Percentiles rank a stretch among this genome's conserved stretches.
Evolutionary conservation across 2,888 invertebrate species (phyloP).

Genomic region (Crossocerus cetratus): DNA sequence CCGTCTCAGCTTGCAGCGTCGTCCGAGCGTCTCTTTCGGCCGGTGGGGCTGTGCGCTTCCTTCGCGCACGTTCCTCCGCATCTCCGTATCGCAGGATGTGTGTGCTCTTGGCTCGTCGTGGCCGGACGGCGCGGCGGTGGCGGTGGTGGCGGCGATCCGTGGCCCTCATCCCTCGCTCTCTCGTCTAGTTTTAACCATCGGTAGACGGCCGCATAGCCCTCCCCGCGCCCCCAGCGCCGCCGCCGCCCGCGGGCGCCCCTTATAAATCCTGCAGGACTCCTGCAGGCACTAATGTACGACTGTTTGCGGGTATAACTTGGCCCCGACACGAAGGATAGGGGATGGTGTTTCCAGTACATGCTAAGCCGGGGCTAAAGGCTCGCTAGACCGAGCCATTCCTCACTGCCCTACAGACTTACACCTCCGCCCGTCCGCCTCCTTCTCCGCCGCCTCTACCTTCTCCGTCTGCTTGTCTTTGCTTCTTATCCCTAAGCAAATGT

Average conservation of each 20-base stretch:
- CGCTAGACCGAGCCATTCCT: slow-evolving; percentile 76
- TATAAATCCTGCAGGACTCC: slow-evolving; percentile 76
- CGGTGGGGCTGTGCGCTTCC: not conserved
- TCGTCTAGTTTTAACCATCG: slow-evolving; percentile 67
- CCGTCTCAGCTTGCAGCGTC: slow-evolving; percentile 19
- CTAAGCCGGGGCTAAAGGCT: slow-evolving; percentile 76
- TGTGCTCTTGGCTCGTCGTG: not conserved
- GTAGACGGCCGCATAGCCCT: slow-evolving; percentile 64
- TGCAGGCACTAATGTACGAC: slow-evolving; percentile 77
- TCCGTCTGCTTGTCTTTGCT: slow-evolving; percentile 71
- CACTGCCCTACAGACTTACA: slow-evolving; percentile 71
- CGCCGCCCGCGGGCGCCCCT: slow-evolving; percentile 67
- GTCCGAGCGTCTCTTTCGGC: slow-evolving; percentile 2
- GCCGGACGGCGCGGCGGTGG: slow-evolving; percentile 13
- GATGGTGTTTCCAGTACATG: slow-evolving; percentile 74
- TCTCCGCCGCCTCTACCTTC: slow-evolving; percentile 14
- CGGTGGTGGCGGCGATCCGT: slow-evolving; percentile 47
- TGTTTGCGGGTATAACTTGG: slow-evolving; percentile 77
- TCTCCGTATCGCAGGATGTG: not conserved
- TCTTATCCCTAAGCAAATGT: slow-evolving; percentile 75
- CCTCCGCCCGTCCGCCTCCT: slow-evolving; percentile 53
- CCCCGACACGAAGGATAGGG: slow-evolving; percentile 76
- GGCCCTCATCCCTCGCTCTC: slow-evolving; percentile 39
- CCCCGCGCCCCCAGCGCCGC: slow-evolving; percentile 38
- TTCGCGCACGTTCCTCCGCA: slow-evolving; percentile 10